These are phyloP conservation scores for Chrysocyon brachyurus DNA, from an alignment of 2,797 vertebrate species.

Conservation along the genomic window DNA sequence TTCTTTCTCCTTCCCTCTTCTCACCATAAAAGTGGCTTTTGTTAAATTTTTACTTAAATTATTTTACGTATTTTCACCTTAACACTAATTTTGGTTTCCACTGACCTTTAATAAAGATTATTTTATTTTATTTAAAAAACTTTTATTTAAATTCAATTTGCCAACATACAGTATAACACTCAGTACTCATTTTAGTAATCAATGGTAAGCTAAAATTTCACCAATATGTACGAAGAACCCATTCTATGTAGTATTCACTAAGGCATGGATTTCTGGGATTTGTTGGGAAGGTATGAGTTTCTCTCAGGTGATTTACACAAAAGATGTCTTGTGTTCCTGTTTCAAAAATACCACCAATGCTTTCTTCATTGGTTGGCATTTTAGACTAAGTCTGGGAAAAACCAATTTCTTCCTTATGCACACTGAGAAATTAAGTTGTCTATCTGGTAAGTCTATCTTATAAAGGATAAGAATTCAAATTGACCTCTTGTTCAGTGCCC, in stretches of 20 bases:
- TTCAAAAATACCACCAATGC: background rate
- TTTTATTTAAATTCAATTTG: no score
- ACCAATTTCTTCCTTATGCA: background rate
- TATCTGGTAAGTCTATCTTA: background rate
- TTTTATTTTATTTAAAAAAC: background rate
- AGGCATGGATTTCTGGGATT: background rate
- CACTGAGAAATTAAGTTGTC: background rate
- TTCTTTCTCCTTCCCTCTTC: background rate
- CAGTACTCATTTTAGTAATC: background rate
- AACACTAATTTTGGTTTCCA: background rate
- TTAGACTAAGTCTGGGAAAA: background rate
- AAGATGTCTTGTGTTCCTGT: background rate
- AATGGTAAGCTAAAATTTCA: background rate
- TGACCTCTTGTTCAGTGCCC: background rate
- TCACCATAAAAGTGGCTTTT: conserved; percentile 13
- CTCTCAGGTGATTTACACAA: background rate
- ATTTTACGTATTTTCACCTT: background rate
- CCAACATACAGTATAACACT: no score
- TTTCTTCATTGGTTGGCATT: background rate
- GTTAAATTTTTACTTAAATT: conserved; percentile 20
- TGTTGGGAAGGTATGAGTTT: background rate
- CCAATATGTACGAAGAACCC: background rate
- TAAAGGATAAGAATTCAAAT: background rate
- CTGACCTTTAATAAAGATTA: background rate
- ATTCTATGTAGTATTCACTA: background rate